A percentile compares a stretch with the other conserved stretches of the same genome.
Evolutionary conservation across 2,113 vertebrate genomes (phyloP).

Genomic region (Phyllostomus hastatus): DNA sequence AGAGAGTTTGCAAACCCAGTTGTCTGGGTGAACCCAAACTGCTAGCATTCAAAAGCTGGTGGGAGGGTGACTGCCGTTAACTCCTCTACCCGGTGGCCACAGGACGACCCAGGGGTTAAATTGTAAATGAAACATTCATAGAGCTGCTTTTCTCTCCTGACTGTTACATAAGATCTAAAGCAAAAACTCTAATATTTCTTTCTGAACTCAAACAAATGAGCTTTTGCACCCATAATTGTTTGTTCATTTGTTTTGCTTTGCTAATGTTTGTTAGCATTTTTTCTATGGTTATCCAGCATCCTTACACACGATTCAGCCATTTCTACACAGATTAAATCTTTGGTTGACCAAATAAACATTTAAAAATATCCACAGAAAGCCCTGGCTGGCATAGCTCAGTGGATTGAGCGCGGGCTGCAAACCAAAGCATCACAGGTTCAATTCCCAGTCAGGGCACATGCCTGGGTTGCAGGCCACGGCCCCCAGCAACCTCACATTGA

Average conservation of each 20-base stretch:
- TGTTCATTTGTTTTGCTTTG: background rate
- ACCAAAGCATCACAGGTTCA: too few relatives aligned
- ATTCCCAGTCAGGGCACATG: too few relatives aligned
- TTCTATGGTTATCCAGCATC: background rate
- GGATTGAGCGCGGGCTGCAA: too few relatives aligned
- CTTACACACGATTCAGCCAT: background rate
- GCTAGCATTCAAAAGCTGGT: background rate
- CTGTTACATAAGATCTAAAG: background rate
- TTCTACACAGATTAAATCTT: background rate
- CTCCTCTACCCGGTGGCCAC: fast-evolving
- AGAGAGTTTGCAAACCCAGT: background rate
- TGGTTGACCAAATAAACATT: background rate
- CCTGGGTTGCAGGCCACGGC: too few relatives aligned
- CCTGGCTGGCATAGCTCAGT: too few relatives aligned
- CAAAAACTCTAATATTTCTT: background rate
- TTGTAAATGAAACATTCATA: background rate
- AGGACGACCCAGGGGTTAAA: background rate
- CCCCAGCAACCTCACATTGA: too few relatives aligned
- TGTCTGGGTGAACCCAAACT: background rate
- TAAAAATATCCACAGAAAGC: background rate
- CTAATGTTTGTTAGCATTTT: background rate
- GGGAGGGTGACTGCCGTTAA: background rate
- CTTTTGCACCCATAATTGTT: fast-evolving
- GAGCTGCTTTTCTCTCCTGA: background rate
- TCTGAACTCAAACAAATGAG: background rate